Conservation (phyloP, 2,888 invertebrate species). For the Dynastes maya region DNA sequence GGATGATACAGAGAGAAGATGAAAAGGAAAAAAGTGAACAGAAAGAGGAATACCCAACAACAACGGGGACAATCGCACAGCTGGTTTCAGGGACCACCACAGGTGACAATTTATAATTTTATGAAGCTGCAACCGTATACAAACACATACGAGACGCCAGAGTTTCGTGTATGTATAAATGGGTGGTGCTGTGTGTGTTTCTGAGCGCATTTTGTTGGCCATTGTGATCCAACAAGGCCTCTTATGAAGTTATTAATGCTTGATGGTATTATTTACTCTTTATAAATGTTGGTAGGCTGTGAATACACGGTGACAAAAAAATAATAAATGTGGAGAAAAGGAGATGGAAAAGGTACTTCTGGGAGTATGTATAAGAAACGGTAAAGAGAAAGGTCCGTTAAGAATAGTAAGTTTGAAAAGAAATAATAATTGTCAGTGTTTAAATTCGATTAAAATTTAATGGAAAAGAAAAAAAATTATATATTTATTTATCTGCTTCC, state of each 20-base stretch:
- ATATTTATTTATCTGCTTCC: no score
- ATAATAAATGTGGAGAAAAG: background rate
- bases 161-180: background rate
- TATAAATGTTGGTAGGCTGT: slow-evolving; percentile 55
- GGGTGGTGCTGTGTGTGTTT: background rate
- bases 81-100: slow-evolving; percentile 61
- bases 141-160: background rate
- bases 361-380: no score
- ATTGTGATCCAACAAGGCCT: slow-evolving; percentile 55
- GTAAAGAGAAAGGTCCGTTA: no score
- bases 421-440: no score
- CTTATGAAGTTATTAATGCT: slow-evolving; percentile 63
- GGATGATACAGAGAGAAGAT: slow-evolving; percentile 9
- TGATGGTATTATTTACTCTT: slow-evolving; percentile 62
- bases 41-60: slow-evolving; percentile 53
- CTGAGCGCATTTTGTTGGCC: slow-evolving; percentile 1
- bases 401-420: no score
- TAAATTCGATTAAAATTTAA: no score
- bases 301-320: slow-evolving; percentile 21
- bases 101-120: slow-evolving; percentile 64
- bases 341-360: background rate
- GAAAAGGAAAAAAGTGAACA: no score
- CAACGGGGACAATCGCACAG: slow-evolving; percentile 54
- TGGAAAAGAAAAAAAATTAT: no score
- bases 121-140: slow-evolving; percentile 59